Evolutionary conservation across 2,797 vertebrate species (phyloP), one percentile per base, ranked within the genome.

Genomic region (Cyprinodon diabolis): DNA sequence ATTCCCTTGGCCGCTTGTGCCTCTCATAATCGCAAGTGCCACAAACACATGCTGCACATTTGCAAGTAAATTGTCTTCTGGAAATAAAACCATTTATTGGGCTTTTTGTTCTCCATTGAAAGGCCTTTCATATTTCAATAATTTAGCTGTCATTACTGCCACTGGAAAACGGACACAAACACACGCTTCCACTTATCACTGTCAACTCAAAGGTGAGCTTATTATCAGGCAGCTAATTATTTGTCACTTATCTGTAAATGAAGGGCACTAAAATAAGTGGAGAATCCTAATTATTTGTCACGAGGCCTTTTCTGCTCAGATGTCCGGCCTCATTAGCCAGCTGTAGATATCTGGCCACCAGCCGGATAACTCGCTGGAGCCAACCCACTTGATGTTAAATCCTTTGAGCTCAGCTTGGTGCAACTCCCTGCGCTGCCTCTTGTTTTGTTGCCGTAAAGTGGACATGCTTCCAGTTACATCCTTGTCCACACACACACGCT

Each of bases 61-160:
- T 93, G 91, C 92, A 91, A 93, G 83, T 93, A 94, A 93, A 95
- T 94, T 93, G 92, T 93, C 88, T 91, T 91, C 78, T 87, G 80
- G 86, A 93, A 93, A 94, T 93, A 91, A 90, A 91, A 81, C 83
- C 75, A 84, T 91, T 92, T 91, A 87, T 84, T 84, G 70, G 75
- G 62, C 58, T 80, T 81, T 82, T 88, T 91, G 85, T 63, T 48
- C 66, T 68, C 82, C 81, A 78, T 85, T 75, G 82, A 78, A 84
- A 86, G 90, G 90, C 83, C 86, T 82, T 86, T 93, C 88, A 75
- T 90, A 88, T 91, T 93, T 90, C 69, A 82, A 75, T 87, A 88
- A 91, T 91, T 92, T 91, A 88, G 81, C 84, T 85, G 88, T 93
- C 87, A 93, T 87, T 86, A 84, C 9, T 9, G 66, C 63, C 74